phyloP scores from a whole-genome alignment of 2,888 invertebrate genomes.

The Ophioninae sp. region DNA sequence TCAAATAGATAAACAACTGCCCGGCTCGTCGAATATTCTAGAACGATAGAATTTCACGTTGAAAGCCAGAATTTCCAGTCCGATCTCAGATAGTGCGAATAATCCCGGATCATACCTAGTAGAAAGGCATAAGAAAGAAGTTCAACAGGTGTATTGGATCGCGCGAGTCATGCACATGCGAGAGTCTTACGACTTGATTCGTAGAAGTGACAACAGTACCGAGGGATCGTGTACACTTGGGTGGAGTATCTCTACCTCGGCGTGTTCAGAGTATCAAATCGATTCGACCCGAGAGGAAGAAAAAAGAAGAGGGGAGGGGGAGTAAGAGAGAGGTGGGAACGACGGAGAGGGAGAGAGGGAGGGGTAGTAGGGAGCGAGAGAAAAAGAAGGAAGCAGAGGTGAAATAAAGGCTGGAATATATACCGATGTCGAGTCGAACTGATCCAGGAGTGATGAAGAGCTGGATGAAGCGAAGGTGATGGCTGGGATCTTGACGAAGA shows the following conservation, averaged over 20 bases:
- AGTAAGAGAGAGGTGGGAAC: not conserved
- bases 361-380: conserved; percentile 2
- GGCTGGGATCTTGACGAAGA: conserved; percentile 67
- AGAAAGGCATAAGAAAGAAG: conserved; percentile 56
- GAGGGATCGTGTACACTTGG: conserved; percentile 45
- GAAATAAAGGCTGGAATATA: conserved; percentile 34
- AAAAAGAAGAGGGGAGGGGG: not conserved
- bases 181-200: conserved; percentile 60
- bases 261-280: conserved; percentile 60
- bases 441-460: conserved; percentile 61
- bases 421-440: conserved; percentile 19
- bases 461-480: conserved; percentile 66
- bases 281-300: conserved; percentile 47
- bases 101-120: conserved; percentile 39
- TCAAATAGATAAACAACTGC: conserved; percentile 17
- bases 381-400: conserved; percentile 11
- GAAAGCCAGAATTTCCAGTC: conserved; percentile 54
- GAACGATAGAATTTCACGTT: not conserved
- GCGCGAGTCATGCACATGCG: conserved; percentile 53
- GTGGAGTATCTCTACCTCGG: conserved; percentile 49
- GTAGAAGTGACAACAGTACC: conserved; percentile 58
- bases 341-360: conserved; percentile 15
- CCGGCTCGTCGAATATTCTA: conserved; percentile 9
- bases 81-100: conserved; percentile 53
- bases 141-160: conserved; percentile 62